phyloP scores from a whole-genome alignment of 2,113 vertebrate species.

The Lagopus muta region DNA sequence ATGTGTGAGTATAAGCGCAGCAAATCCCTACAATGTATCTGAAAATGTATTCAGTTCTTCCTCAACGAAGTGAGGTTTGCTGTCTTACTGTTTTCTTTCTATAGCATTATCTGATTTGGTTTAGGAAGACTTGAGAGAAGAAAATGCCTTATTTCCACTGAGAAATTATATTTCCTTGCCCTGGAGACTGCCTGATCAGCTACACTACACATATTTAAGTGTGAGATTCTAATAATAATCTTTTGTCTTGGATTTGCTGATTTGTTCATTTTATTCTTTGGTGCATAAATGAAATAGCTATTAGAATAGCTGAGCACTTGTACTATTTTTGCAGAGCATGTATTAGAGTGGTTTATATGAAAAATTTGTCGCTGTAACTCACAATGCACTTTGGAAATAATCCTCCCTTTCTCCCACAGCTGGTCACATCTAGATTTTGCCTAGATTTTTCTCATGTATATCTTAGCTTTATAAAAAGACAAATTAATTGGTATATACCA shows the following conservation, averaged over 20 bases:
- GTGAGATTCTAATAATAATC: not conserved
- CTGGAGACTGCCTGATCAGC: not conserved
- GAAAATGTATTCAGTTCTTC: not conserved
- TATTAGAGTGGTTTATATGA: not conserved
- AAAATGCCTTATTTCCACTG: not conserved
- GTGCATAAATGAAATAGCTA: not conserved
- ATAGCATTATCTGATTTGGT: not conserved
- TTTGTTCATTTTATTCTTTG: not conserved
- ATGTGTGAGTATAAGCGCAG: not conserved
- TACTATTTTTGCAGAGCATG: not conserved
- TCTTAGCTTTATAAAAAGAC: not conserved
- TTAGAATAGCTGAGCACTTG: not conserved
- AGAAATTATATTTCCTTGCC: not conserved
- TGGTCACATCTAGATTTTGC: not conserved
- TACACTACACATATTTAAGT: not conserved
- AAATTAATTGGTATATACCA: not conserved
- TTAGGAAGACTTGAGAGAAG: not conserved
- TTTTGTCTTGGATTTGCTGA: not conserved
- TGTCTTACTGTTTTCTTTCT: not conserved
- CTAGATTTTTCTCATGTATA: not conserved
- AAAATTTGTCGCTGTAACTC: not conserved
- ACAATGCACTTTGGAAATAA: not conserved
- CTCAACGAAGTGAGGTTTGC: not conserved
- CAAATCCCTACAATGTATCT: not conserved
- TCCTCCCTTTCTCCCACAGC: not conserved